Conservation (phyloP, 2,797 vertebrate genomes). For the Malurus splendens region DNA sequence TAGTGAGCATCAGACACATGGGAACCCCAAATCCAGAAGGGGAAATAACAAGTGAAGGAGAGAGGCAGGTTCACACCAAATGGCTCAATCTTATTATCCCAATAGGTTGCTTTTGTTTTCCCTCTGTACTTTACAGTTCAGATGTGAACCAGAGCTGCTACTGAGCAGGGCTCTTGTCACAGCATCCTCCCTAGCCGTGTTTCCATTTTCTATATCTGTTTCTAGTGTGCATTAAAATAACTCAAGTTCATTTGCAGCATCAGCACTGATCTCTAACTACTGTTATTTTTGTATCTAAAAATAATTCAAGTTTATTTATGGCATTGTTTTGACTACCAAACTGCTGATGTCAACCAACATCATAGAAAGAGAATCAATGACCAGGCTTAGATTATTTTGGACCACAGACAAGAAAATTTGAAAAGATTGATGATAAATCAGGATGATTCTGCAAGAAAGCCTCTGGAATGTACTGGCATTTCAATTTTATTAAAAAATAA, state of each 20-base stretch:
- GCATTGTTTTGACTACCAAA: conserved; percentile 41
- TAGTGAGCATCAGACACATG: background rate
- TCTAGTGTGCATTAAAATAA: conserved; percentile 15
- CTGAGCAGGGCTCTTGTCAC: background rate
- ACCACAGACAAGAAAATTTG: conserved; percentile 37
- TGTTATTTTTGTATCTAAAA: conserved; percentile 25
- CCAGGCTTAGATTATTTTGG: conserved; percentile 49
- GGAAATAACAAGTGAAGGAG: background rate
- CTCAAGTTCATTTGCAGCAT: background rate
- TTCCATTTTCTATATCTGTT: conserved; percentile 17
- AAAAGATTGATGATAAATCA: conserved; percentile 59
- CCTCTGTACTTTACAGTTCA: background rate
- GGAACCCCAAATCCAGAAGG: background rate
- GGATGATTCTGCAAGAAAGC: conserved; percentile 28
- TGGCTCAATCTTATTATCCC: background rate
- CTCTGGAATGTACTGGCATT: background rate
- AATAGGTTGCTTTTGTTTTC: background rate
- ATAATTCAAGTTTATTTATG: conserved; percentile 36
- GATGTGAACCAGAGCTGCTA: background rate
- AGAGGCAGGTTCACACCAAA: background rate
- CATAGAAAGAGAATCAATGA: conserved; percentile 36
- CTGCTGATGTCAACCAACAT: conserved; percentile 19
- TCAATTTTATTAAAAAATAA: conserved; percentile 23
- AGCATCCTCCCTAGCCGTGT: background rate
- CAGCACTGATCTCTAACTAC: conserved; percentile 18